A percentile compares a stretch with the other conserved stretches of the same genome.
Evolutionary conservation across 1,140 invertebrate genomes (phyloP).

Genomic region (Calephelis nemesis): DNA sequence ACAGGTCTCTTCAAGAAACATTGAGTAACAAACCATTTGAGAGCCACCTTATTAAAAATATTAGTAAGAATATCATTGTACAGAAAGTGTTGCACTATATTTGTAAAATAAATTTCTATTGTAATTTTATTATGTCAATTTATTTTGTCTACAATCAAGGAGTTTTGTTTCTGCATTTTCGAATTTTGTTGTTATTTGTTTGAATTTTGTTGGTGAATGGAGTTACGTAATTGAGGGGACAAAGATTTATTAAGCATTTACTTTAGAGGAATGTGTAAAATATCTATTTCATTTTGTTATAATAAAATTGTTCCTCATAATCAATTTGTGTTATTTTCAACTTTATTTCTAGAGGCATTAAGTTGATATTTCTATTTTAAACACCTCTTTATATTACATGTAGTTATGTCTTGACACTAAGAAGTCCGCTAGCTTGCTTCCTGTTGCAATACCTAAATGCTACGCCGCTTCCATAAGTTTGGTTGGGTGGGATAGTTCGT

Average conservation of each 20-base stretch:
- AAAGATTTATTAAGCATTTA: slow-evolving; percentile 44
- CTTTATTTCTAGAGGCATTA: too few relatives aligned
- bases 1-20: too few relatives aligned
- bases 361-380: too few relatives aligned
- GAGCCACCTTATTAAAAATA: not conserved
- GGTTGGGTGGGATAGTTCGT: too few relatives aligned
- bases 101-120: slow-evolving; percentile 7
- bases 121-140: not conserved
- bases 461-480: too few relatives aligned
- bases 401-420: too few relatives aligned
- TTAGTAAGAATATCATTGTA: not conserved
- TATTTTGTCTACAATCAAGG: slow-evolving; percentile 1
- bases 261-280: slow-evolving; percentile 38
- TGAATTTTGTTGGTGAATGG: slow-evolving; percentile 16
- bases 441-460: too few relatives aligned
- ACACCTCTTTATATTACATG: too few relatives aligned
- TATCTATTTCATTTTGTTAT: slow-evolving; percentile 65
- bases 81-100: slow-evolving; percentile 4
- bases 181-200: slow-evolving; percentile 15
- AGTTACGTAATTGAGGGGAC: not conserved
- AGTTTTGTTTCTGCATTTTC: not conserved
- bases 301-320: slow-evolving; percentile 63
- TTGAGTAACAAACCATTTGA: too few relatives aligned
- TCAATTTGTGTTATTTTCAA: not conserved
- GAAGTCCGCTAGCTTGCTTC: too few relatives aligned